Conservation (phyloP, 2,888 invertebrate species). For the Andrena flavipes region DNA sequence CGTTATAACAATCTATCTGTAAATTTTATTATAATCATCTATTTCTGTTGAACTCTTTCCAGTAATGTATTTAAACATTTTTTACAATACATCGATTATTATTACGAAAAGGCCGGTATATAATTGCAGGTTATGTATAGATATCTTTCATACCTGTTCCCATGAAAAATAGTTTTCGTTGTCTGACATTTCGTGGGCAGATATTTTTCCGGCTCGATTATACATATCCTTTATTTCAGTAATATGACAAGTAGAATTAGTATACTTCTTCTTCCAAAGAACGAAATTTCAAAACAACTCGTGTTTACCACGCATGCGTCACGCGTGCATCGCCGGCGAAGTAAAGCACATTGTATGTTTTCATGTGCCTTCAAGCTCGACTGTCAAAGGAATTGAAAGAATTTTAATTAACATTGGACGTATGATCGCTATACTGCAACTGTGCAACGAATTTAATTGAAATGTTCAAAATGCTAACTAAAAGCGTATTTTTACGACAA, state of each 20-base stretch:
- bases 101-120: background rate
- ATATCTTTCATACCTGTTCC: slow-evolving; percentile 33
- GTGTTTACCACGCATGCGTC: background rate
- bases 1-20: background rate
- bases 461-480: background rate
- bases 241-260: background rate
- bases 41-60: background rate
- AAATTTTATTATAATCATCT: background rate
- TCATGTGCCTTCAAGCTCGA: background rate
- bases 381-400: too few species aligned
- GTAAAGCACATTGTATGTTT: too few species aligned
- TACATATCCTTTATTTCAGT: slow-evolving; percentile 49
- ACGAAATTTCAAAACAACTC: slow-evolving; percentile 5
- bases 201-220: slow-evolving; percentile 66
- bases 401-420: background rate
- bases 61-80: background rate
- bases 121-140: slow-evolving; percentile 17
- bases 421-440: too few species aligned
- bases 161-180: slow-evolving; percentile 50
- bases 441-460: background rate
- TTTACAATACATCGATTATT: background rate
- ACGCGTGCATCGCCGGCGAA: background rate
- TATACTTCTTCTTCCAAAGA: background rate
- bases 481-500: background rate
- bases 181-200: slow-evolving; percentile 61